Percentiles rank a stretch among this genome's conserved stretches.
phyloP scores from a whole-genome alignment of 2,113 vertebrate genomes.

The Thunnus thynnus region DNA sequence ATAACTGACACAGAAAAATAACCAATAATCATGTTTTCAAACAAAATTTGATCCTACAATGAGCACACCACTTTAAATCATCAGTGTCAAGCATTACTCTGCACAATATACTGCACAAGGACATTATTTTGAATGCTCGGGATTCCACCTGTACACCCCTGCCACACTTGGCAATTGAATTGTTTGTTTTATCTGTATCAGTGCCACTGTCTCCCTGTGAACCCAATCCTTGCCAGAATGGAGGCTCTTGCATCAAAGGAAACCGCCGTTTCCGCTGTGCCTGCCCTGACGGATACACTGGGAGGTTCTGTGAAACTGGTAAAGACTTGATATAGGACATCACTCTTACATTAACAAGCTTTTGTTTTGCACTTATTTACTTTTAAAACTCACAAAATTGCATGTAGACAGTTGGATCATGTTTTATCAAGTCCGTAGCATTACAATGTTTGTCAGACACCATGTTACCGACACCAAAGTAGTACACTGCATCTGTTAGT shows the following conservation, averaged over 20 bases:
- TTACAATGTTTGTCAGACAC: too few species aligned
- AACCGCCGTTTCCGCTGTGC: neutral
- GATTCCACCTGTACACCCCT: neutral
- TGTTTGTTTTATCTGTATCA: slow-evolving; percentile 5
- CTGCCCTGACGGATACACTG: slow-evolving; percentile 11
- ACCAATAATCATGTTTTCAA: neutral
- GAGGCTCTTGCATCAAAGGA: slow-evolving; percentile 6
- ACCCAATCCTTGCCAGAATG: slow-evolving; percentile 40
- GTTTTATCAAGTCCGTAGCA: too few species aligned
- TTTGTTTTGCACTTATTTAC: neutral
- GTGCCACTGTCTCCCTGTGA: slow-evolving; percentile 23
- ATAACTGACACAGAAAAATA: too few species aligned
- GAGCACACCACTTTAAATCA: neutral
- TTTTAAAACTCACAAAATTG: neutral
- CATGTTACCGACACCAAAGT: too few species aligned
- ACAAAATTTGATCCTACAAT: neutral
- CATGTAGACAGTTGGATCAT: too few species aligned
- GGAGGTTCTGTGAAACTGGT: slow-evolving; percentile 37
- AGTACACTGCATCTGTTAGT: too few species aligned
- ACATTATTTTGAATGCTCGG: too few species aligned
- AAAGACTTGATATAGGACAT: neutral
- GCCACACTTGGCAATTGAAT: neutral
- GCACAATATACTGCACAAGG: too few species aligned
- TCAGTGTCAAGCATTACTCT: neutral
- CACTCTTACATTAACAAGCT: too few species aligned